phyloP scores from a whole-genome alignment of 2,113 vertebrate genomes.

The Macroglossus sobrinus region DNA sequence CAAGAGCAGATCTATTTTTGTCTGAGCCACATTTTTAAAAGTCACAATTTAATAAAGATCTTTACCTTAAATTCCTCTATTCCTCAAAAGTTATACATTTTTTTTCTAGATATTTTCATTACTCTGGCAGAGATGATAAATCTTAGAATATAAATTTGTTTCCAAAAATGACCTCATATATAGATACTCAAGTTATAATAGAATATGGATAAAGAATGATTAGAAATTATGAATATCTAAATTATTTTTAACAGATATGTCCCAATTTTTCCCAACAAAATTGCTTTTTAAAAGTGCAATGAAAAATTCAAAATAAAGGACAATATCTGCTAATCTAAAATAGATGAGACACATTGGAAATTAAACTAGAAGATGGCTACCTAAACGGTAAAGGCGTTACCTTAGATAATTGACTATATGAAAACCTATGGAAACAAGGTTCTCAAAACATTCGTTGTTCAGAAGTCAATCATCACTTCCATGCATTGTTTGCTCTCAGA shows the following conservation, averaged over 20 bases:
- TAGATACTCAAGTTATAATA: not conserved
- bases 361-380: not conserved
- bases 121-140: slow-evolving; percentile 1
- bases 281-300: not conserved
- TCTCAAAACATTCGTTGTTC: not conserved
- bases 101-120: not conserved
- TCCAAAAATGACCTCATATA: slow-evolving; percentile 22
- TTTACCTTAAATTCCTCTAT: not conserved
- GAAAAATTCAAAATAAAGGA: not conserved
- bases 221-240: not conserved
- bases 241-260: not conserved
- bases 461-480: not conserved
- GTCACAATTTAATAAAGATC: not conserved
- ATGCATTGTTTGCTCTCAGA: not conserved
- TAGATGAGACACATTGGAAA: not conserved
- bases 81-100: slow-evolving; percentile 14
- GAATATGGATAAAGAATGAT: not conserved
- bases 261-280: not conserved
- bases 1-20: slow-evolving; percentile 6
- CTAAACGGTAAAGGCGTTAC: not conserved
- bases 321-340: not conserved
- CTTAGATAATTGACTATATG: not conserved
- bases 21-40: not conserved
- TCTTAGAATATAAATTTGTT: slow-evolving; percentile 29
- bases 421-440: not conserved